These are phyloP conservation scores for Gari tellinella DNA, from an alignment of 2,888 invertebrate genomes.

Conservation along the genomic window DNA sequence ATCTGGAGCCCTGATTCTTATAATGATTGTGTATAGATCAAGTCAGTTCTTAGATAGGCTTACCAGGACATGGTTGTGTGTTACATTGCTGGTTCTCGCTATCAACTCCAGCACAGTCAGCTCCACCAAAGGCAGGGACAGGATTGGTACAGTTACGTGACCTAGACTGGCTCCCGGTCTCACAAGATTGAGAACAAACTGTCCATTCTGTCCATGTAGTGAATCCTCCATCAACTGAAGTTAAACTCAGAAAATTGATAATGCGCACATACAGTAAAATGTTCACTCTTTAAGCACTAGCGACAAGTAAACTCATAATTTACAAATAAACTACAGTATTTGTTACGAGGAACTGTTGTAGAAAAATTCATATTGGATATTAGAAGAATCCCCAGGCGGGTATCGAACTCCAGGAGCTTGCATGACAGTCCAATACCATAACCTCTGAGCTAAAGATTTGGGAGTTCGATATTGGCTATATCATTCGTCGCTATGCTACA, in stretches of 20 bases:
- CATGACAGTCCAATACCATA: too few relatives aligned
- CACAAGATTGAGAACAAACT: constrained; percentile 19
- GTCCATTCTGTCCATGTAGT: constrained; percentile 19
- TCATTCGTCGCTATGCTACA: too few relatives aligned
- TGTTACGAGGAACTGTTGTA: not conserved
- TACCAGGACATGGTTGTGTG: constrained; percentile 6
- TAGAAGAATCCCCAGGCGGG: too few relatives aligned
- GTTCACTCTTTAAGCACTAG: too few relatives aligned
- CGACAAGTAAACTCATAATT: too few relatives aligned
- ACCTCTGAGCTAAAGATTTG: too few relatives aligned
- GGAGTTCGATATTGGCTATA: too few relatives aligned
- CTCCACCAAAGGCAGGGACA: constrained; percentile 14
- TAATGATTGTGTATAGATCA: too few relatives aligned
- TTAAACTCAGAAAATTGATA: not conserved
- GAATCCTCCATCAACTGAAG: constrained; percentile 18
- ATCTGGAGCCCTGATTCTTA: too few relatives aligned
- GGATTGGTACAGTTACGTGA: constrained; percentile 28
- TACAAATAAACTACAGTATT: not conserved
- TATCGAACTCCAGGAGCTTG: too few relatives aligned
- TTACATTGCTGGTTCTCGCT: constrained; percentile 7
- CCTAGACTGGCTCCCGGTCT: constrained; percentile 19
- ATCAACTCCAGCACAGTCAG: constrained; percentile 9
- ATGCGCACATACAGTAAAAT: not conserved
- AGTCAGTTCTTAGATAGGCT: too few relatives aligned
- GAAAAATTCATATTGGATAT: too few relatives aligned